Conservation (phyloP, 2,888 invertebrate genomes). For the Xylota segnis region DNA sequence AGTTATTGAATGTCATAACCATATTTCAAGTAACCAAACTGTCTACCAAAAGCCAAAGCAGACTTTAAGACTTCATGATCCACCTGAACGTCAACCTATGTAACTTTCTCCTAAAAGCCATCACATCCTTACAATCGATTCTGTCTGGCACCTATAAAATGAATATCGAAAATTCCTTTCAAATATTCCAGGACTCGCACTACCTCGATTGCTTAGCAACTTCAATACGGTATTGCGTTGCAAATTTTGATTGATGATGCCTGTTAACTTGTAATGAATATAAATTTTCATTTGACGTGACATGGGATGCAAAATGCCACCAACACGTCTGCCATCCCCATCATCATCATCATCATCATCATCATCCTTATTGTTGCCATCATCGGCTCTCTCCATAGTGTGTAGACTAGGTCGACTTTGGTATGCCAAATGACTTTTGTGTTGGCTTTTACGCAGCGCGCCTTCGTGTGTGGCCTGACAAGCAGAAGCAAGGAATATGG, state of each 20-base stretch:
- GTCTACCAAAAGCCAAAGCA: too few species aligned
- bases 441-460: constrained; percentile 44
- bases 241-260: constrained; percentile 74
- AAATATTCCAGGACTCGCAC: background rate
- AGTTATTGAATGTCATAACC: too few species aligned
- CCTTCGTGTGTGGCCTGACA: constrained; percentile 60
- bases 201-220: background rate
- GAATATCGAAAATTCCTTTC: constrained; percentile 12
- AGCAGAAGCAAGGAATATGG: constrained; percentile 63
- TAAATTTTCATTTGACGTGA: constrained; percentile 75
- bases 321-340: constrained; percentile 38
- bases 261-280: constrained; percentile 65
- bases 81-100: too few species aligned
- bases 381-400: constrained; percentile 31
- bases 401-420: constrained; percentile 31
- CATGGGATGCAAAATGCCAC: constrained; percentile 58
- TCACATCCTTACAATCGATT: constrained; percentile 5
- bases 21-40: too few species aligned
- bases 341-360: constrained; percentile 25
- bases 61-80: too few species aligned
- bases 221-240: constrained; percentile 59
- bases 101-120: background rate
- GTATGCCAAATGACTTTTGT: constrained; percentile 41
- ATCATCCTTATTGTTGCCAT: constrained; percentile 42
- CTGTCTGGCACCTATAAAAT: constrained; percentile 5